phyloP scores from a whole-genome alignment of 35 echinoderm and acorn worm species.

The Anneissia japonica region DNA sequence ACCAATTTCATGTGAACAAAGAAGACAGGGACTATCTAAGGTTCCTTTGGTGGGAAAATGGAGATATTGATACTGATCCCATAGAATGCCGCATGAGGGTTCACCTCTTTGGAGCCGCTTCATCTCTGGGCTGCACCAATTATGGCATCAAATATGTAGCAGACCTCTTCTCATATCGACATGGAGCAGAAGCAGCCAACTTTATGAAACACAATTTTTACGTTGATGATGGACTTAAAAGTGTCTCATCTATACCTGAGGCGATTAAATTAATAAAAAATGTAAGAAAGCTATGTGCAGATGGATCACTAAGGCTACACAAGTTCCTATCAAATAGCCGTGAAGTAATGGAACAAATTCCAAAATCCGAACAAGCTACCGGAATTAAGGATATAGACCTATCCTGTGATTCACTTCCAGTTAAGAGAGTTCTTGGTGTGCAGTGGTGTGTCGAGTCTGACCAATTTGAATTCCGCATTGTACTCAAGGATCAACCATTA shows the following conservation, averaged over 20 bases:
- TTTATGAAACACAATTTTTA: slow-evolving; percentile 40
- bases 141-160: slow-evolving; percentile 44
- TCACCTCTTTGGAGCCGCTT: slow-evolving; percentile 48
- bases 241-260: background rate
- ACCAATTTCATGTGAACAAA: slow-evolving; percentile 20
- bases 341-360: slow-evolving; percentile 27
- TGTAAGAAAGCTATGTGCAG: background rate
- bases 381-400: slow-evolving; percentile 24
- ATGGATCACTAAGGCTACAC: slow-evolving; percentile 25
- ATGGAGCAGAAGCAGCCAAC: background rate
- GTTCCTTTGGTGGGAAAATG: slow-evolving; percentile 32
- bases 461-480: slow-evolving; percentile 33
- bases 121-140: slow-evolving; percentile 45
- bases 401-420: slow-evolving; percentile 10
- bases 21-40: slow-evolving; percentile 5
- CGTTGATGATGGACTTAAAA: slow-evolving; percentile 47
- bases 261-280: slow-evolving; percentile 18
- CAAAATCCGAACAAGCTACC: slow-evolving; percentile 19
- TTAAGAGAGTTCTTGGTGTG: slow-evolving; percentile 50
- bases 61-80: slow-evolving; percentile 5
- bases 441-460: slow-evolving; percentile 51
- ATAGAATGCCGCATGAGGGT: slow-evolving; percentile 31
- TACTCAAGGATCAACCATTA: slow-evolving; percentile 6
- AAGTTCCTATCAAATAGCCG: slow-evolving; percentile 31
- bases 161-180: background rate